phyloP scores from a whole-genome alignment of 2,888 invertebrate species.

The Allolobophora icterica region DNA sequence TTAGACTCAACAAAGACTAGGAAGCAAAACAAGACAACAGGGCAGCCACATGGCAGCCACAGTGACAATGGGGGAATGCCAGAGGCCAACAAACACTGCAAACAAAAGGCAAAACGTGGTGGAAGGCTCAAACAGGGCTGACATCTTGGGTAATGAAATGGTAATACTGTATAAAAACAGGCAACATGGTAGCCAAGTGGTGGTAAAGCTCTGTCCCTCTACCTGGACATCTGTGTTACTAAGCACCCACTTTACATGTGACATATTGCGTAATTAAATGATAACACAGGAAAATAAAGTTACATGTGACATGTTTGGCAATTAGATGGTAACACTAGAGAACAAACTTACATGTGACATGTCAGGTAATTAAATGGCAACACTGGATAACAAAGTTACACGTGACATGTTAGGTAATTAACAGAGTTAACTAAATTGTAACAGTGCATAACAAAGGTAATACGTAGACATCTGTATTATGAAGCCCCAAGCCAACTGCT shows the following conservation, averaged over 20 bases:
- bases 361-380: too few relatives aligned
- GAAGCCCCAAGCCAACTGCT: too few relatives aligned
- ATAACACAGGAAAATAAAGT: too few relatives aligned
- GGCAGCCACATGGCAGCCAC: not conserved
- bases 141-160: not conserved
- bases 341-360: too few relatives aligned
- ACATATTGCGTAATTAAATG: too few relatives aligned
- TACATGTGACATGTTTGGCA: too few relatives aligned
- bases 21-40: not conserved
- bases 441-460: too few relatives aligned
- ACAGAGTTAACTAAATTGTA: too few relatives aligned
- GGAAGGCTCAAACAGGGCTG: not conserved
- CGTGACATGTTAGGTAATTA: too few relatives aligned
- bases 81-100: not conserved
- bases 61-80: not conserved
- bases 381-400: too few relatives aligned
- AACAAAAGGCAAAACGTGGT: not conserved
- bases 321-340: too few relatives aligned
- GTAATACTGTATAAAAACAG: not conserved
- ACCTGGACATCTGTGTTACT: not conserved
- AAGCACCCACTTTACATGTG: not conserved
- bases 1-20: not conserved
- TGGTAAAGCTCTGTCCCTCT: not conserved
- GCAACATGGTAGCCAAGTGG: not conserved
- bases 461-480: too few relatives aligned